Base-by-base conservation (phyloP, 2,797 vertebrate species). In the Pipistrellus pygmaeus region DNA sequence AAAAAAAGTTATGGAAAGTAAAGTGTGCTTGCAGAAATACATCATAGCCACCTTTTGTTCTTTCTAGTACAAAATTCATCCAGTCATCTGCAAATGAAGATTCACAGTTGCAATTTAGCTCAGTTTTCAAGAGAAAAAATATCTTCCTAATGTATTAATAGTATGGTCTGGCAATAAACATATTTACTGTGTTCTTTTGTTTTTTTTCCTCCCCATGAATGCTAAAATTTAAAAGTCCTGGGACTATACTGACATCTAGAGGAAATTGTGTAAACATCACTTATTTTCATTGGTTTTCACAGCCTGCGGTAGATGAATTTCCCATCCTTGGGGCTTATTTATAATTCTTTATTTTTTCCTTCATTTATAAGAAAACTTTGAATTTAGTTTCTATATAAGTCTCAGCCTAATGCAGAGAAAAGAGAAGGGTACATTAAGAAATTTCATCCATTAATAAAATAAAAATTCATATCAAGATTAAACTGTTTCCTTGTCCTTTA, bases 181-280 rank as follows among this genome's bases (percentile, higher is more conserved):
- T 30, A 17, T 76, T 93, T 92, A 72, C 53, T 95, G 23, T 32
- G 68, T 4, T 91, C 11, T 60, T 83, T 4, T 38, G 64, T 75
- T 3, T 83, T 90, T 89, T 93, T n/a, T 27, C 5, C 44, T 11
- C 44, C 2, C 0, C 57, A 9, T 51, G 8, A 80, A 10, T 0
- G 0, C 8, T 14, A 75, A 30, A 62, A 21, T 92, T 82, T 78
- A 3, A 71, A 87, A 95, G 82, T 95, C 77, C 75, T 95, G 23
- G 73, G 66, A 27, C 46, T 96, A 95, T n/a, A 88, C 78, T 96
- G 97, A 94, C 81, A 97, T 75, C 88, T 96, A 93, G 96, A 95
- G 85, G 90, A 32, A 60, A 69, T 84, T 18, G 51, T 35, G 1
- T 88, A 92, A 93, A 68, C 12, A 91, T 80, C 11, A 44, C 76